A percentile compares a stretch with the other conserved stretches of the same genome.
phyloP scores from a whole-genome alignment of 1,140 invertebrate species.

The Luehdorfia chinensis region DNA sequence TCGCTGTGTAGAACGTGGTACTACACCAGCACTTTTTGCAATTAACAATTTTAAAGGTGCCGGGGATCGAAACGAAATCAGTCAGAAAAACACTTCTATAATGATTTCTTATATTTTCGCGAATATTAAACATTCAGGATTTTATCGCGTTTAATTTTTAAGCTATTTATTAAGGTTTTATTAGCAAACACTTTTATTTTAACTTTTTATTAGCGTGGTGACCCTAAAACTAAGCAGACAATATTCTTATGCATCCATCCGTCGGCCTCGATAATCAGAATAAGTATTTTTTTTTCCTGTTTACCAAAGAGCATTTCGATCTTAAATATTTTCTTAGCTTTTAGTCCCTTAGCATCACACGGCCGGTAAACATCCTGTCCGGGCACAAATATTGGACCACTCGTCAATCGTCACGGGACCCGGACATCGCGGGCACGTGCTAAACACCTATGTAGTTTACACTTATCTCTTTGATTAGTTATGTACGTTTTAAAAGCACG shows the following conservation, averaged over 20 bases:
- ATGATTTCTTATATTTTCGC: no score
- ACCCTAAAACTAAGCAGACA: no score
- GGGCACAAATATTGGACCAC: constrained; percentile 55
- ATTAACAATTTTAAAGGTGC: no score
- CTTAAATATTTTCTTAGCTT: constrained; percentile 62
- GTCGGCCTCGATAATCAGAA: constrained; percentile 20
- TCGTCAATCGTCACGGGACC: constrained; percentile 33
- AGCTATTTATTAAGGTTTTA: no score
- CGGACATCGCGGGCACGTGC: constrained; percentile 62
- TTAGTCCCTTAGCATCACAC: constrained; percentile 51
- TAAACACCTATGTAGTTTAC: constrained; percentile 54
- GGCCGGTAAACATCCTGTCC: constrained; percentile 65
- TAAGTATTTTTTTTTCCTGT: constrained; percentile 39
- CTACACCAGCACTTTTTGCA: no score
- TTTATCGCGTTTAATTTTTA: no score
- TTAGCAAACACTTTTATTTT: no score
- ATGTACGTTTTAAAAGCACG: constrained; percentile 13
- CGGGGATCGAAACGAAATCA: no score
- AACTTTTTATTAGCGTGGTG: no score
- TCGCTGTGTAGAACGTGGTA: no score
- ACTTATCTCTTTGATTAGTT: constrained; percentile 28
- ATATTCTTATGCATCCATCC: constrained; percentile 10
- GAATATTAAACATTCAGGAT: no score
- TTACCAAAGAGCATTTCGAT: constrained; percentile 37
- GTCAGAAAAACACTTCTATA: no score